These are phyloP conservation scores for Tinea trinotella DNA, from an alignment of 2,888 invertebrate genomes.

Conservation along the genomic window DNA sequence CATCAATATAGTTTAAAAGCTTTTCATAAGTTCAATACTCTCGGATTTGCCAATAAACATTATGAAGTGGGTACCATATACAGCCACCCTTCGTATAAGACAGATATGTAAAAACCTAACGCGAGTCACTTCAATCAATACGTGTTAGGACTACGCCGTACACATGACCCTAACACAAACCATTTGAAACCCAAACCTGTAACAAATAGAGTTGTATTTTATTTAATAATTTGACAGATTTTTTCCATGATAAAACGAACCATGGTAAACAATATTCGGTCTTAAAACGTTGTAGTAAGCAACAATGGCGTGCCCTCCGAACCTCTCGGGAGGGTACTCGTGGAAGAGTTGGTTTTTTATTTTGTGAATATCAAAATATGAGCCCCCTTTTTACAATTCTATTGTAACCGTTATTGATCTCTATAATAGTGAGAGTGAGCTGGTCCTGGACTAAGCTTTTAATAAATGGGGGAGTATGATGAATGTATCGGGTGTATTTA, in stretches of 20 bases:
- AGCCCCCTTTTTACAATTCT: conserved; percentile 68
- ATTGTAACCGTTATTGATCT: conserved; percentile 71
- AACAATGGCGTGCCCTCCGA: conserved; percentile 19
- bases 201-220: not conserved
- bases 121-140: conserved; percentile 71
- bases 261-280: conserved; percentile 41
- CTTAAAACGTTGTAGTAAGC: conserved; percentile 35
- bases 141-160: conserved; percentile 34
- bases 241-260: conserved; percentile 54
- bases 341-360: conserved; percentile 61
- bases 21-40: conserved; percentile 14
- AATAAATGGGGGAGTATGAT: conserved; percentile 53
- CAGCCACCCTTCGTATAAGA: conserved; percentile 46
- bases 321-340: conserved; percentile 37
- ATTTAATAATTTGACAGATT: conserved; percentile 66
- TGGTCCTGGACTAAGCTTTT: conserved; percentile 50
- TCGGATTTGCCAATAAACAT: conserved; percentile 20
- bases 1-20: conserved; percentile 13
- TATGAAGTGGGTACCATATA: conserved; percentile 24
- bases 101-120: conserved; percentile 70
- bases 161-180: not conserved
- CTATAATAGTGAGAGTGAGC: conserved; percentile 62
- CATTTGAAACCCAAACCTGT: not conserved
- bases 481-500: conserved; percentile 38
- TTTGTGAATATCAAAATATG: conserved; percentile 70